Evolutionary conservation across 2,888 invertebrate genomes (phyloP).

Genomic region (Xestoiulus laeticollis): DNA sequence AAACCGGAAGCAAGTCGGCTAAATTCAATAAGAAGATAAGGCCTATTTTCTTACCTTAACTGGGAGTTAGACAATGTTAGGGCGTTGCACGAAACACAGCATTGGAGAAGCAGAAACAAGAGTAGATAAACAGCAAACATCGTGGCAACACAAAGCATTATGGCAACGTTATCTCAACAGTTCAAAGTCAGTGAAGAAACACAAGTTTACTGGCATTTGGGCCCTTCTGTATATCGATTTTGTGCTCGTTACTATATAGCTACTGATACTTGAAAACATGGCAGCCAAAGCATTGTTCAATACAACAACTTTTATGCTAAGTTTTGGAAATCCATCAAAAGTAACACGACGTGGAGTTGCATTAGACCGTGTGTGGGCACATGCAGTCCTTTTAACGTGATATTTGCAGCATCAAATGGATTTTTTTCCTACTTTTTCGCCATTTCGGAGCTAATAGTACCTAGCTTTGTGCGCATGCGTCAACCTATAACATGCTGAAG

Average conservation of each 20-base stretch:
- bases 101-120: not conserved
- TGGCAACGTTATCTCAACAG: not conserved
- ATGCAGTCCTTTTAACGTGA: not conserved
- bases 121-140: not conserved
- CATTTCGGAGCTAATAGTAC: not conserved
- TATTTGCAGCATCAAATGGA: not conserved
- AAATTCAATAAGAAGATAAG: not conserved
- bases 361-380: not conserved
- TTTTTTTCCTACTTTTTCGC: not conserved
- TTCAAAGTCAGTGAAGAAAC: slow-evolving; percentile 33
- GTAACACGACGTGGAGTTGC: not conserved
- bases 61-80: not conserved
- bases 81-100: not conserved
- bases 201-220: not conserved
- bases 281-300: not conserved
- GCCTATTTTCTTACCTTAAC: not conserved
- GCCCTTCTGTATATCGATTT: not conserved
- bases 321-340: not conserved
- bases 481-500: not conserved
- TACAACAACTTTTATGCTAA: not conserved
- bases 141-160: not conserved
- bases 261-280: not conserved
- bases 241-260: not conserved
- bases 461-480: not conserved
- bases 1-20: not conserved